These are phyloP conservation scores for Australoheros scitulus DNA, from an alignment of 2,113 vertebrate genomes.

Conservation along the genomic window DNA sequence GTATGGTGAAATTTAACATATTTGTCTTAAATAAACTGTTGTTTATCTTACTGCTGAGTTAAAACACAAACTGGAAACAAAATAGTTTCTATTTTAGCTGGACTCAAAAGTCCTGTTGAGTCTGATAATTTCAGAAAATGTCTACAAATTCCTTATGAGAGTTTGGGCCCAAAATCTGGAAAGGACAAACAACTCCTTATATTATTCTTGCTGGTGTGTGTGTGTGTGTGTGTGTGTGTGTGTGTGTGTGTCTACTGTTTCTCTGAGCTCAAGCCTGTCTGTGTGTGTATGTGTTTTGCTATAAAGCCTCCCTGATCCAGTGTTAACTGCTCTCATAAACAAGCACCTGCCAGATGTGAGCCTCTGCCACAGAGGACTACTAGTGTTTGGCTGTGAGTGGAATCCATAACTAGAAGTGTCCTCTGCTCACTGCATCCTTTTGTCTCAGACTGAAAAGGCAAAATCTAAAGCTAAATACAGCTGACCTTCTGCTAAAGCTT, in stretches of 20 bases:
- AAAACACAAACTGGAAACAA: background rate
- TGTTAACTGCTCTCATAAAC: constrained; percentile 73
- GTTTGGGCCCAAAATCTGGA: background rate
- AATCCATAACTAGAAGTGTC: constrained; percentile 54
- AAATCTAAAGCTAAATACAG: constrained; percentile 26
- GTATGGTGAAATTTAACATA: background rate
- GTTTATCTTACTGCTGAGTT: background rate
- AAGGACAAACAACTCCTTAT: background rate
- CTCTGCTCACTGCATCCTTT: constrained; percentile 15
- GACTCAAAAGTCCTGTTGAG: too few relatives aligned
- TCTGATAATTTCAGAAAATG: background rate
- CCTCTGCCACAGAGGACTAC: constrained; percentile 48
- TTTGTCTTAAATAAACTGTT: background rate
- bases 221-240: background rate
- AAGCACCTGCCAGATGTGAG: constrained; percentile 67
- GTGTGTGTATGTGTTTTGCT: constrained; percentile 9
- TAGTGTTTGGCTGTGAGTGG: constrained; percentile 32
- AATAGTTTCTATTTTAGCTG: too few relatives aligned
- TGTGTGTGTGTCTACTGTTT: constrained; percentile 12
- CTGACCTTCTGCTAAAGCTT: constrained; percentile 41
- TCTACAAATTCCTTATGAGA: background rate
- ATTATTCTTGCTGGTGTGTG: background rate
- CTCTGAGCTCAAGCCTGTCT: background rate
- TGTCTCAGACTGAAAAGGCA: constrained; percentile 40
- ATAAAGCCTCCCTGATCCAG: constrained; percentile 57